Evolutionary conservation across 2,113 vertebrate genomes (phyloP), one percentile per base, ranked within the genome.

Genomic region (Rhinoptilus africanus): DNA sequence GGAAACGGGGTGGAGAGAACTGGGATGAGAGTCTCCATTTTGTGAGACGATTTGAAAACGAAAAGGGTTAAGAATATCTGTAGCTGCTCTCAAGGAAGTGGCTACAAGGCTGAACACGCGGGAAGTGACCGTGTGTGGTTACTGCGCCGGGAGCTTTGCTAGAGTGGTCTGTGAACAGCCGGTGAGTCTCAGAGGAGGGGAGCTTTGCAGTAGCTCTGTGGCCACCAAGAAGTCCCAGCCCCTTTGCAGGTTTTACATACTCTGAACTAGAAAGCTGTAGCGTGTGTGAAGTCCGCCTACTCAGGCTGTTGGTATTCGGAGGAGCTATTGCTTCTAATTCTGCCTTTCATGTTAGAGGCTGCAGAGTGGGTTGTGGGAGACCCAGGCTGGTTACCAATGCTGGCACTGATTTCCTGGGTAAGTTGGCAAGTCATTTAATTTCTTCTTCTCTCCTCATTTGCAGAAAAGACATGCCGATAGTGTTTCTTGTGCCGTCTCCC

Each of bases 41-140:
- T 7, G 10, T 86, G 83, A n/a, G 21, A 2, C 0, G 3, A 9
- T 2, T 32, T 75, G 91, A 67, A 64, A 64, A 51, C 3, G 35
- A 32, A 3, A 27, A 67, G n/a, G 47, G 8, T 60, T 45, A 8
- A 73, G 45, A 72, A 35, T 60, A 35, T 56, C 34, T 85, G 85
- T 83, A 73, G 89, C 86, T 86, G 88, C 94, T 93, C 63, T 84
- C 48, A 60, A 84, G 94, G 95, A 94, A 91, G 92, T 51, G 93
- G 84, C 84, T 43, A 3, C 20, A 19, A 76, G 68, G 80, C 84
- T 14, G 41, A 27, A 12, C 34, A 5, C 0, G 12, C 66, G 89
- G 64, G 84, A 30, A 37, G 11, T 86, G 92, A 19, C 88, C 50
- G 0, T 3, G 50, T n/a, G 63, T 34, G 88, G 90, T 72, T 48